phyloP scores from a whole-genome alignment of 2,888 invertebrate species.

The Athalia circularis region DNA sequence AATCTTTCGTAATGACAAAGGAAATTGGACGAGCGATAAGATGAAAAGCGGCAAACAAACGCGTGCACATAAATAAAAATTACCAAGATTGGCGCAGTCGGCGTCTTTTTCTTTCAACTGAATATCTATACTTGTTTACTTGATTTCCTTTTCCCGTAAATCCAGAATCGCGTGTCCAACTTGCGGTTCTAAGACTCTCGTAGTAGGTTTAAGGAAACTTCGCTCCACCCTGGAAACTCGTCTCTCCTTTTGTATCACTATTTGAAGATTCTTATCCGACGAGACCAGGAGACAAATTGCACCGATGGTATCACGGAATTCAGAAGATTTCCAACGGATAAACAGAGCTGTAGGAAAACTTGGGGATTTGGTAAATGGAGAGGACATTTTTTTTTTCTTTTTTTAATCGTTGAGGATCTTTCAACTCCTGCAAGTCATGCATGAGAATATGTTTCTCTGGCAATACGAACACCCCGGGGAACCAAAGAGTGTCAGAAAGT shows the following conservation, averaged over 20 bases:
- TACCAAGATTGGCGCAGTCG: too few relatives aligned
- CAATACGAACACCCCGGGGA: too few relatives aligned
- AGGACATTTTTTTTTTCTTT: not conserved
- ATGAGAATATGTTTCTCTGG: not conserved
- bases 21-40: too few relatives aligned
- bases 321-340: conserved; percentile 16
- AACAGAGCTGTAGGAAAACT: not conserved
- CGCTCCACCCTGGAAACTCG: not conserved
- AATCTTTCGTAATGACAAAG: too few relatives aligned
- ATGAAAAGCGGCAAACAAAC: too few relatives aligned
- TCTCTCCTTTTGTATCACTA: not conserved
- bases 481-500: not conserved
- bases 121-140: too few relatives aligned
- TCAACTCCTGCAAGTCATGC: not conserved
- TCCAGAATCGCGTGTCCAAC: too few relatives aligned
- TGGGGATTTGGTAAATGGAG: not conserved
- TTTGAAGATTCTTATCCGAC: not conserved
- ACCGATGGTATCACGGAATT: not conserved
- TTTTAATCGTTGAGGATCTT: not conserved
- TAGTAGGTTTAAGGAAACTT: not conserved
- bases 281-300: not conserved
- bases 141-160: too few relatives aligned
- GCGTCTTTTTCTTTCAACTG: too few relatives aligned
- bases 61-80: too few relatives aligned
- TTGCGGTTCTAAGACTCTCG: too few relatives aligned